These are phyloP conservation scores for Corvus moneduloides DNA, from an alignment of 2,113 vertebrate species.

Conservation along the genomic window DNA sequence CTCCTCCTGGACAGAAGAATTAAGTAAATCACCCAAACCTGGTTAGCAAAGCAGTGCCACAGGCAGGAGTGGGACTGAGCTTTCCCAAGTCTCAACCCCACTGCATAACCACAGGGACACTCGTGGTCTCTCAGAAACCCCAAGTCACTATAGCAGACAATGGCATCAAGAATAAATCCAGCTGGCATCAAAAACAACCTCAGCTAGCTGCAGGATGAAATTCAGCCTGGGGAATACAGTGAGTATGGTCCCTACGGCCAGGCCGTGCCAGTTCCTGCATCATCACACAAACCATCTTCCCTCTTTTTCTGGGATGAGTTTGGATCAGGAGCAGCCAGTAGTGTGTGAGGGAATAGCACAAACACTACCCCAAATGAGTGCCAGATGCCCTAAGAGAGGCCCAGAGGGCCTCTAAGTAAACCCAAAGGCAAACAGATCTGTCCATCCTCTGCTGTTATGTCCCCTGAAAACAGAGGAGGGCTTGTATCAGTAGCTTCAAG, in stretches of 20 bases:
- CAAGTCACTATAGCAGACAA: not conserved
- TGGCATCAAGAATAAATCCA: not conserved
- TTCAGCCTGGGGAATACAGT: not conserved
- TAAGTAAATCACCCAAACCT: not conserved
- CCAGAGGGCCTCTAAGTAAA: fast-evolving
- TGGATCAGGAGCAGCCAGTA: not conserved
- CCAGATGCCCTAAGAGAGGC: not conserved
- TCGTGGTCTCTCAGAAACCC: fast-evolving
- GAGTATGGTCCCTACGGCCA: fast-evolving
- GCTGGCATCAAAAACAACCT: not conserved
- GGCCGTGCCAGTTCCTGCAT: not conserved
- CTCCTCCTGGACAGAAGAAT: not conserved
- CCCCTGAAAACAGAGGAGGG: not conserved
- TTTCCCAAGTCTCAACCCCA: not conserved
- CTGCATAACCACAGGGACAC: not conserved
- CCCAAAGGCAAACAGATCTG: not conserved
- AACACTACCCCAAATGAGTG: not conserved
- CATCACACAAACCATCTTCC: not conserved
- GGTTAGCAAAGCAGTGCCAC: fast-evolving
- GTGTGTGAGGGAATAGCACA: not conserved
- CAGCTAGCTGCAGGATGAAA: not conserved
- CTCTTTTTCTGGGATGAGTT: not conserved
- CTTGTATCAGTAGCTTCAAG: not conserved
- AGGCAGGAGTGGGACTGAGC: not conserved
- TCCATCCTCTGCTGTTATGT: not conserved